These are phyloP conservation scores for Acronicta alni DNA, from an alignment of 2,888 invertebrate genomes.

Conservation along the genomic window DNA sequence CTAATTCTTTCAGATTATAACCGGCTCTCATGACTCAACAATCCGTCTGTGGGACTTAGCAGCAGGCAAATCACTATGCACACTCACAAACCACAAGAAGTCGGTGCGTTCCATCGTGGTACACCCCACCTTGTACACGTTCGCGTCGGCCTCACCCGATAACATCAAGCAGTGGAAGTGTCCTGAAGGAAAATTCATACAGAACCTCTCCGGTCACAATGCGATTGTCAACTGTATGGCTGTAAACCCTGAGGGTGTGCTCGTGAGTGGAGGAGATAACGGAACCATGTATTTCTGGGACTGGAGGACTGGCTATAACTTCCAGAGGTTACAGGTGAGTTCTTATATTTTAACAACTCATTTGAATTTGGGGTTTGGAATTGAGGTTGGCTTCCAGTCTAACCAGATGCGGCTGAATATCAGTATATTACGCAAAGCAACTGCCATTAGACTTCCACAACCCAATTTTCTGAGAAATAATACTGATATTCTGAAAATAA, in stretches of 20 bases:
- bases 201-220: conserved; percentile 99
- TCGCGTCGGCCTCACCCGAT: conserved; percentile 99
- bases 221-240: conserved; percentile 99
- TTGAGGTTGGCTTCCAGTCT: too few relatives aligned
- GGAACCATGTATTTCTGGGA: conserved; percentile 99
- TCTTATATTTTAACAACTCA: background rate
- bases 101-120: conserved; percentile 94
- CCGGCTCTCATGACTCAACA: conserved; percentile 98
- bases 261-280: conserved; percentile 99
- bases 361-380: too few relatives aligned
- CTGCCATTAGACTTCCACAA: too few relatives aligned
- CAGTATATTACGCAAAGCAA: too few relatives aligned
- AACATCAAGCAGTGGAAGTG: conserved; percentile 99
- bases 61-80: conserved; percentile 97
- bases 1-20: conserved; percentile 91
- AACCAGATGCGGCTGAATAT: too few relatives aligned
- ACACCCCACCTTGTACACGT: conserved; percentile 96
- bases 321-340: conserved; percentile 95
- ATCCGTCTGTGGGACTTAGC: conserved; percentile 99
- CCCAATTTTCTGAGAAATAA: too few relatives aligned
- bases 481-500: too few relatives aligned
- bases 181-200: conserved; percentile 99
- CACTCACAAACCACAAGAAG: conserved; percentile 99
- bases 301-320: conserved; percentile 99
- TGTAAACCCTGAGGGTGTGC: conserved; percentile 97